A percentile compares a stretch with the other conserved stretches of the same genome.
Evolutionary conservation across 2,888 invertebrate species (phyloP).

Genomic region (Mylabris sibirica): DNA sequence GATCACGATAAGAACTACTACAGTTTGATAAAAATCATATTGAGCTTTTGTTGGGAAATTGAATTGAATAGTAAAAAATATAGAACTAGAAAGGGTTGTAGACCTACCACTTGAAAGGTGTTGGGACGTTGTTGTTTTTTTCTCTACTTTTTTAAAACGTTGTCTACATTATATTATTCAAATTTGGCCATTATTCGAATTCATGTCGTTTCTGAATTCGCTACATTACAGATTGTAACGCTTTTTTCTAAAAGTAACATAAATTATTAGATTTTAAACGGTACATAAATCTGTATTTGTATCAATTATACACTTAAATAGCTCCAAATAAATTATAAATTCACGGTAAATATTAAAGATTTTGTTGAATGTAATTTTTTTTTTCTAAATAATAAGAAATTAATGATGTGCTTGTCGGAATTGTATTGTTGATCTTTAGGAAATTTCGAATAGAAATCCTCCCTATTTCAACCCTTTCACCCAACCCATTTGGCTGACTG

Average conservation of each 20-base stretch:
- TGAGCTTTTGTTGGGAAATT: not conserved
- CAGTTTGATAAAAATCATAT: constrained; percentile 31
- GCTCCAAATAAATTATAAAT: too few species aligned
- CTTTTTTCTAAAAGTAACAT: constrained; percentile 6
- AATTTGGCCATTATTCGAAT: constrained; percentile 12
- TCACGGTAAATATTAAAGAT: not conserved
- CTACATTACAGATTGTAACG: constrained; percentile 21
- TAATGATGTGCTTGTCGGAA: not conserved
- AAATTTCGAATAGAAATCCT: not conserved
- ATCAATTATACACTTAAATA: not conserved
- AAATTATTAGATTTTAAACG: constrained; percentile 33
- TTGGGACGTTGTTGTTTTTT: constrained; percentile 6
- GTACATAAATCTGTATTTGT: constrained; percentile 30
- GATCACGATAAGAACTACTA: constrained; percentile 55
- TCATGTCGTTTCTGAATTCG: constrained; percentile 25
- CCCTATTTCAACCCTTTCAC: constrained; percentile 36
- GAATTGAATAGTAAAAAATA: not conserved
- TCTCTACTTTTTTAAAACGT: not conserved
- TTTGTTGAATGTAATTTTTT: constrained; percentile 4
- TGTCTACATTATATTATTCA: constrained; percentile 15
- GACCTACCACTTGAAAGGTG: constrained; percentile 23
- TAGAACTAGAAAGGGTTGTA: not conserved
- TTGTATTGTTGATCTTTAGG: constrained; percentile 2
- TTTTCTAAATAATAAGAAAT: not conserved
- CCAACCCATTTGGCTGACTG: constrained; percentile 8